Percentiles rank a stretch among this genome's conserved stretches.
phyloP scores from a whole-genome alignment of 2,797 vertebrate species.

The Sardinella longiceps region DNA sequence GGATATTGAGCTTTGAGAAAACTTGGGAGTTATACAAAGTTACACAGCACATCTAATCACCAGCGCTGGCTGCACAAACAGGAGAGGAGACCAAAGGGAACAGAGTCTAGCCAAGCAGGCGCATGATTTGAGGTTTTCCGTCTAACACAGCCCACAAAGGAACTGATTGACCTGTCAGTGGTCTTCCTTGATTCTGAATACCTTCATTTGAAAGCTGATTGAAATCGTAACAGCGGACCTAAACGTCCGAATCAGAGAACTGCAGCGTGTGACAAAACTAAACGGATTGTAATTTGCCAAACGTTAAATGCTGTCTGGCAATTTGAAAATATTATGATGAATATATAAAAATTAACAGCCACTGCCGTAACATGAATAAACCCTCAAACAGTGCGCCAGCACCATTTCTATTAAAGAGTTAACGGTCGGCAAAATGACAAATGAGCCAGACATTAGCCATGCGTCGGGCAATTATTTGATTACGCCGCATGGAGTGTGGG shows the following conservation, averaged over 20 bases:
- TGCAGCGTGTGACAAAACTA: not conserved
- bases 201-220: not conserved
- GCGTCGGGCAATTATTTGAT: slow-evolving; percentile 58
- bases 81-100: not conserved
- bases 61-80: not conserved
- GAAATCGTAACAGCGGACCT: slow-evolving; percentile 2
- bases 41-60: not conserved
- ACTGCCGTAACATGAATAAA: not conserved
- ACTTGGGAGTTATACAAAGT: slow-evolving; percentile 10
- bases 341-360: not conserved
- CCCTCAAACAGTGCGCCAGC: not conserved
- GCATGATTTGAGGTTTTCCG: not conserved
- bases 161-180: slow-evolving; percentile 11
- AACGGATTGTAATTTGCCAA: not conserved
- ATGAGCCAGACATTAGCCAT: slow-evolving; percentile 53
- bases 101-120: not conserved
- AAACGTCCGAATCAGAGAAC: not conserved
- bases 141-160: slow-evolving; percentile 7
- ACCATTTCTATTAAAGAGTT: slow-evolving; percentile 49
- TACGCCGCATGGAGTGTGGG: slow-evolving; percentile 44
- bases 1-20: not conserved
- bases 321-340: not conserved
- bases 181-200: slow-evolving; percentile 4
- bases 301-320: not conserved
- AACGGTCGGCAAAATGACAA: slow-evolving; percentile 47